These are phyloP conservation scores for Hesperia comma DNA, from an alignment of 2,888 invertebrate genomes.

Conservation along the genomic window DNA sequence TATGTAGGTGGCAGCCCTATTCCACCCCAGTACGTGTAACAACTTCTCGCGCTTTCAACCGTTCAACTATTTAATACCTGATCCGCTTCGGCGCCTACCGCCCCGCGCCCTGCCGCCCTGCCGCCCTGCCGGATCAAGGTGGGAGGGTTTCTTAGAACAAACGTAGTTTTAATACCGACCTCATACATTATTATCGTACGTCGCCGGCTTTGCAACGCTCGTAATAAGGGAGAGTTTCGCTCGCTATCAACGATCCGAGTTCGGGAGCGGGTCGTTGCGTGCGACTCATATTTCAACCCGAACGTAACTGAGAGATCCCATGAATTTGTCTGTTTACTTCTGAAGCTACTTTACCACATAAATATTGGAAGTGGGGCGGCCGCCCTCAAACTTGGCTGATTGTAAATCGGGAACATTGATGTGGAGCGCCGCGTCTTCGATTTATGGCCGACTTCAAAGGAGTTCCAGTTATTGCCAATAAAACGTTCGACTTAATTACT, in stretches of 20 bases:
- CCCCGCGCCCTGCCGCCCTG: too few species aligned
- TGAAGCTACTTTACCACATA: conserved; percentile 29
- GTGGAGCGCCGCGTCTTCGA: conserved; percentile 18
- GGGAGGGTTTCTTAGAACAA: conserved; percentile 21
- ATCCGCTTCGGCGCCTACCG: conserved; percentile 7
- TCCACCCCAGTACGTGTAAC: background rate
- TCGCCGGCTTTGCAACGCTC: conserved; percentile 7
- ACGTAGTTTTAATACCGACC: conserved; percentile 26
- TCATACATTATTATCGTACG: conserved; percentile 18
- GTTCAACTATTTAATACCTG: conserved; percentile 39
- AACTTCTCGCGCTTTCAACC: conserved; percentile 24
- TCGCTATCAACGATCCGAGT: conserved; percentile 10
- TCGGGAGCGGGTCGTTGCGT: conserved; percentile 30
- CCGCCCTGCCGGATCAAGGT: conserved; percentile 21
- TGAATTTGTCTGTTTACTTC: conserved; percentile 42
- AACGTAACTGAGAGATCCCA: conserved; percentile 37
- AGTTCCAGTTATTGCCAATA: conserved; percentile 29
- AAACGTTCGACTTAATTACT: conserved; percentile 19
- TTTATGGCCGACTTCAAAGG: conserved; percentile 25
- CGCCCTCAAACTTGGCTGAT: conserved; percentile 19
- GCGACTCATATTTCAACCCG: conserved; percentile 42
- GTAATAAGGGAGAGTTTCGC: conserved; percentile 16
- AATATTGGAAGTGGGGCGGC: conserved; percentile 26
- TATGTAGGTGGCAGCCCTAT: background rate
- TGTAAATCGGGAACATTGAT: conserved; percentile 30